phyloP scores from a whole-genome alignment of 2,888 invertebrate species.

The Biston betularia region DNA sequence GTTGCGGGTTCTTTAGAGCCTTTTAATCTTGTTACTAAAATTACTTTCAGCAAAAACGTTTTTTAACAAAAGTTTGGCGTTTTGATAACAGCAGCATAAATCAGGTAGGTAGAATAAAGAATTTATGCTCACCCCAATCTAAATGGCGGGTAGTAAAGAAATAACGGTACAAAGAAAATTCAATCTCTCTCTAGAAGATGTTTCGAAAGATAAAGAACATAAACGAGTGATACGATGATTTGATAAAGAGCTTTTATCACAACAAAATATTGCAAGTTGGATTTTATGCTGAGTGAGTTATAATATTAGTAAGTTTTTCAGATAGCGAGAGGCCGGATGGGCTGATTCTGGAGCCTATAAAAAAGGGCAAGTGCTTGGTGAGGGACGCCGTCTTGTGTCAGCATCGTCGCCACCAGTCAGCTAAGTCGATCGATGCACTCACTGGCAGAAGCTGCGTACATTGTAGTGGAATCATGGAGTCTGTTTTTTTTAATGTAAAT shows the following conservation, averaged over 20 bases:
- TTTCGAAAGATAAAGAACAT: slow-evolving; percentile 9
- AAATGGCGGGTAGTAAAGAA: slow-evolving; percentile 31
- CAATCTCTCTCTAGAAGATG: slow-evolving; percentile 8
- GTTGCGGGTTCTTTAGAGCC: slow-evolving; percentile 44
- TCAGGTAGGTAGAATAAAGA: slow-evolving; percentile 45
- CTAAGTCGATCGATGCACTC: too few species aligned
- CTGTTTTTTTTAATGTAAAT: too few species aligned
- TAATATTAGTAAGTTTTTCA: too few species aligned
- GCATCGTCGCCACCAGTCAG: too few species aligned
- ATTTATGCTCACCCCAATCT: slow-evolving; percentile 37
- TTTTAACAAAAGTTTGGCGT: slow-evolving; percentile 39
- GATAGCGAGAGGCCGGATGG: too few species aligned
- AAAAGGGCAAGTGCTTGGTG: too few species aligned
- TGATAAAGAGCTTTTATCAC: slow-evolving; percentile 5
- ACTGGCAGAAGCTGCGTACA: too few species aligned
- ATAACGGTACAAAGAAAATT: slow-evolving; percentile 16
- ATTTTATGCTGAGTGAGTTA: too few species aligned
- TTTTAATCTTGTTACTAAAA: slow-evolving; percentile 52
- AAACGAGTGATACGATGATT: slow-evolving; percentile 1
- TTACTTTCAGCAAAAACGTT: slow-evolving; percentile 40
- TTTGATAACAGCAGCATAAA: slow-evolving; percentile 51
- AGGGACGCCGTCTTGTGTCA: too few species aligned
- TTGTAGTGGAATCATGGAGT: too few species aligned
- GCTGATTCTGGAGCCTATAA: too few species aligned
- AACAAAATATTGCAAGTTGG: background rate